A percentile compares a stretch with the other conserved stretches of the same genome.
Conservation (phyloP, 1,140 invertebrate species). For the Rhizoglyphus robini region DNA sequence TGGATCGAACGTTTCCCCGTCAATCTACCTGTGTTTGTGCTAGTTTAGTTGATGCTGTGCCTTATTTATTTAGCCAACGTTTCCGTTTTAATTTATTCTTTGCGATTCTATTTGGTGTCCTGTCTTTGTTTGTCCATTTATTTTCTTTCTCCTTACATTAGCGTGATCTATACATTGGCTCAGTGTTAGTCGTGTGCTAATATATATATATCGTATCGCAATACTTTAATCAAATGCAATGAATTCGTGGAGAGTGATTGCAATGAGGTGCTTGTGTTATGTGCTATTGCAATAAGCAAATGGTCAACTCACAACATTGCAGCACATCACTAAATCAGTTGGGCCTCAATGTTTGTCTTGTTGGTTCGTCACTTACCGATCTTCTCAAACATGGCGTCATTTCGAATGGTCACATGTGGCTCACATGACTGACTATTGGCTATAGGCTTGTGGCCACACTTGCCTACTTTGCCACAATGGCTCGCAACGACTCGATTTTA, state of each 20-base stretch:
- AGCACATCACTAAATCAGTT: not conserved
- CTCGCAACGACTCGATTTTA: not conserved
- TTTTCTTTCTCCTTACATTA: slow-evolving; percentile 15
- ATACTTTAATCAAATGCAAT: slow-evolving; percentile 15
- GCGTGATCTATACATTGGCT: not conserved
- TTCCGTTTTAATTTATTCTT: too few species aligned
- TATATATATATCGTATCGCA: not conserved
- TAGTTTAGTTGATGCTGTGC: not conserved
- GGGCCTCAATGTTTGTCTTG: not conserved
- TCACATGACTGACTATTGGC: too few species aligned
- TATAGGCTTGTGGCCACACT: too few species aligned
- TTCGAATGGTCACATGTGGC: too few species aligned
- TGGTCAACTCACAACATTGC: too few species aligned
- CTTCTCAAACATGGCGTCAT: too few species aligned
- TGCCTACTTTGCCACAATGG: too few species aligned
- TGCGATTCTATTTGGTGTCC: too few species aligned
- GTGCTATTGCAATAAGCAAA: too few species aligned
- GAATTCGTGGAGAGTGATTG: slow-evolving; percentile 3
- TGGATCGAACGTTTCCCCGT: not conserved
- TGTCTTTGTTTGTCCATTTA: not conserved
- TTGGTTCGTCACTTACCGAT: too few species aligned
- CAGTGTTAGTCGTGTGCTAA: not conserved
- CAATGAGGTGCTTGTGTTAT: too few species aligned
- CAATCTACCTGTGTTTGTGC: not conserved
- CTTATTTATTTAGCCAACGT: not conserved